A percentile compares a stretch with the other conserved stretches of the same genome.
Conservation (phyloP, 2,888 invertebrate genomes). For the Heliconius ismenius region DNA sequence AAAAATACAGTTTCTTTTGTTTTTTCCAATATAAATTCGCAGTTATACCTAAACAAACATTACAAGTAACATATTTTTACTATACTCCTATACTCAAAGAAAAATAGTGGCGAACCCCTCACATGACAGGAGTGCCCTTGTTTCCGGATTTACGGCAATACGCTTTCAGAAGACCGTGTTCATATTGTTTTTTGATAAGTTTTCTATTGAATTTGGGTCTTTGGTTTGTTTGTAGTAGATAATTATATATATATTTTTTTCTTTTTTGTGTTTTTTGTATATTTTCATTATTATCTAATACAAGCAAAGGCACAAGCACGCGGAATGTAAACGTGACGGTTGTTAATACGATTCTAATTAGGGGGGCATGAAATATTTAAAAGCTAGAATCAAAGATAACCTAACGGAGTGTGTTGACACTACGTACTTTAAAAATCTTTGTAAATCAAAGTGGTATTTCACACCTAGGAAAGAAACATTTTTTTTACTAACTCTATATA, state of each 20-base stretch:
- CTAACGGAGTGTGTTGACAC: neutral
- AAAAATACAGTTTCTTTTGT: too few relatives aligned
- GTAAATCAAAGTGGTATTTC: too few relatives aligned
- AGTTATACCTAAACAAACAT: neutral
- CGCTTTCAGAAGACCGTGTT: slow-evolving; percentile 1
- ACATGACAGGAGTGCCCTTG: neutral
- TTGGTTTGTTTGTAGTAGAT: neutral
- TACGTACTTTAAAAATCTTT: neutral
- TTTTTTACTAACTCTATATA: too few relatives aligned
- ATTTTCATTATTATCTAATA: too few relatives aligned
- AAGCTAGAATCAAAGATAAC: too few relatives aligned
- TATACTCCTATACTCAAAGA: neutral
- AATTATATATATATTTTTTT: neutral
- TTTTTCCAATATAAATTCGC: neutral
- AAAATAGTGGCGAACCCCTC: neutral
- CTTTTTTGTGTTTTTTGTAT: neutral
- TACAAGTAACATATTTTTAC: neutral
- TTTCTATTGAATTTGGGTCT: neutral
- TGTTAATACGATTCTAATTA: too few relatives aligned
- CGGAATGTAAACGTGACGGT: too few relatives aligned
- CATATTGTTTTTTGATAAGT: slow-evolving; percentile 6
- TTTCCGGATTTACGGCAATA: slow-evolving; percentile 5
- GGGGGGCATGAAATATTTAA: too few relatives aligned
- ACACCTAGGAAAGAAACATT: too few relatives aligned
- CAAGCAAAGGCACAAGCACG: too few relatives aligned